phyloP scores from a whole-genome alignment of 2,113 vertebrate species.

The Stigmatopora nigra region DNA sequence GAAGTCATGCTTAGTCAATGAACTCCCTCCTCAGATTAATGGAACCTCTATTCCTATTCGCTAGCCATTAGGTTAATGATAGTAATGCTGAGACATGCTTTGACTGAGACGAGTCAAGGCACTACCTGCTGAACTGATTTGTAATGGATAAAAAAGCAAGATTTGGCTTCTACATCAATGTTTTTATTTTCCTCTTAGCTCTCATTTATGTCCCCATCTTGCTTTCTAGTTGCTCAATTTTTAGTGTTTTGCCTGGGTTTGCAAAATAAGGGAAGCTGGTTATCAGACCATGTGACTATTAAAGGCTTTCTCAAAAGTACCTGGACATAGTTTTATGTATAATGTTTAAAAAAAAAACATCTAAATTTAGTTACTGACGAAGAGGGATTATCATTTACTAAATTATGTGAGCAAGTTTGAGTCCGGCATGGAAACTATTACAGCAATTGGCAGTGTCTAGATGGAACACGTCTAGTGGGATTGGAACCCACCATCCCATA shows the following conservation, averaged over 20 bases:
- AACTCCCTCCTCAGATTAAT: conserved; percentile 50
- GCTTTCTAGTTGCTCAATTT: conserved; percentile 24
- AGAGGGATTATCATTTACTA: background rate
- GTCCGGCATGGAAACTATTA: conserved; percentile 3
- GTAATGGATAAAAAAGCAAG: conserved; percentile 26
- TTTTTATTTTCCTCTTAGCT: conserved; percentile 3
- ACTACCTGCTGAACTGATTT: conserved; percentile 12
- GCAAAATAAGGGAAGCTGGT: conserved; percentile 36
- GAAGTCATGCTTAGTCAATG: conserved; percentile 57
- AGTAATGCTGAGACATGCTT: conserved; percentile 55
- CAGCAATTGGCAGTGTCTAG: conserved; percentile 4
- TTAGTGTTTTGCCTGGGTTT: conserved; percentile 23
- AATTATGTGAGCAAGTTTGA: background rate
- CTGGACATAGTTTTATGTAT: conserved; percentile 6
- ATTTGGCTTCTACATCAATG: conserved; percentile 9
- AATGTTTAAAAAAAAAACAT: conserved; percentile 1
- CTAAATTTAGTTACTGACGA: background rate
- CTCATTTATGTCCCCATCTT: conserved; percentile 24
- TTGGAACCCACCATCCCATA: conserved; percentile 14
- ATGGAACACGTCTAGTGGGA: conserved; percentile 11
- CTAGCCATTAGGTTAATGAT: conserved; percentile 60
- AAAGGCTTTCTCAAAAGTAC: conserved; percentile 34
- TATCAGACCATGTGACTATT: conserved; percentile 62
- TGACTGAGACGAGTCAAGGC: conserved; percentile 30
- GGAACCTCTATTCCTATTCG: conserved; percentile 48